phyloP scores from a whole-genome alignment of 2,888 invertebrate genomes.

The Drosophila ezoana region DNA sequence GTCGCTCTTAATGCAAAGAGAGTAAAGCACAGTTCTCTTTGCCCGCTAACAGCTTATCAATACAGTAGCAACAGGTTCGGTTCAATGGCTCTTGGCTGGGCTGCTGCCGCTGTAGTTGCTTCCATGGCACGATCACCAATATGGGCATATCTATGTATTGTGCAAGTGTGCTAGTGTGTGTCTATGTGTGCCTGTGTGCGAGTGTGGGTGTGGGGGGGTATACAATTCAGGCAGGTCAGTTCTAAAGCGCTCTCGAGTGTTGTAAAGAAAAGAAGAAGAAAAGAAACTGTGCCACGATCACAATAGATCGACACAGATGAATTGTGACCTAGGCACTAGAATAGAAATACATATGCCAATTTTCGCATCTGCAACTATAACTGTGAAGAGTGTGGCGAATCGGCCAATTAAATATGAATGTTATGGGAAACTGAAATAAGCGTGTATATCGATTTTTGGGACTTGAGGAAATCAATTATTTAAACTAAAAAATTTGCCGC shows the following conservation, averaged over 20 bases:
- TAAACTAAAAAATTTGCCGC: not conserved
- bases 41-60: conserved; percentile 34
- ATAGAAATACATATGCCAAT: too few relatives aligned
- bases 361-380: too few relatives aligned
- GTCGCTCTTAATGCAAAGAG: conserved; percentile 22
- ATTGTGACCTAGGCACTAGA: conserved; percentile 1
- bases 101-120: conserved; percentile 11
- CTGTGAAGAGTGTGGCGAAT: too few relatives aligned
- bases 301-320: conserved; percentile 6
- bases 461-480: not conserved
- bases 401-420: too few relatives aligned
- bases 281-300: conserved; percentile 31
- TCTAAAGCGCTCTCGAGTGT: not conserved
- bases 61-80: conserved; percentile 40
- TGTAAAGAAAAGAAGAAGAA: not conserved
- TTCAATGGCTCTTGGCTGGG: conserved; percentile 57
- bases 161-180: conserved; percentile 7
- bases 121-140: conserved; percentile 16
- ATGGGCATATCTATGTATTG: conserved; percentile 14
- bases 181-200: conserved; percentile 3
- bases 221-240: conserved; percentile 51
- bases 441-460: too few relatives aligned
- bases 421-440: too few relatives aligned
- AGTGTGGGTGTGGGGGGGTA: conserved; percentile 2
- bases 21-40: conserved; percentile 28